These are phyloP conservation scores for Cantharis rustica DNA, from an alignment of 2,888 invertebrate genomes.

Conservation along the genomic window DNA sequence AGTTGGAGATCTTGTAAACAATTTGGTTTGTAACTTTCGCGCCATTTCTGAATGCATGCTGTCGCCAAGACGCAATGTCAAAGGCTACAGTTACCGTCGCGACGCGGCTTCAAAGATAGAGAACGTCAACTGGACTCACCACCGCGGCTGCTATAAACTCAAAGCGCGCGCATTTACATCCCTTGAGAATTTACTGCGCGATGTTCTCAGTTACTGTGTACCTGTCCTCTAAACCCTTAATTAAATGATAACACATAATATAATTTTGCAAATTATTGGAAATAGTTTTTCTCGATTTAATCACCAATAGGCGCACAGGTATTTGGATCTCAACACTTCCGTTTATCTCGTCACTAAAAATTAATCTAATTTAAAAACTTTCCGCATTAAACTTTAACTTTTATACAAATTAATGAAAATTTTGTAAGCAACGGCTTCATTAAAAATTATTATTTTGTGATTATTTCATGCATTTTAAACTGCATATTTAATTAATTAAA, in stretches of 20 bases:
- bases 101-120: slow-evolving; percentile 40
- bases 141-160: slow-evolving; percentile 42
- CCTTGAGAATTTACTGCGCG: slow-evolving; percentile 44
- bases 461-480: neutral
- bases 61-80: slow-evolving; percentile 24
- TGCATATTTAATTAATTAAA: neutral
- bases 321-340: neutral
- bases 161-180: slow-evolving; percentile 50
- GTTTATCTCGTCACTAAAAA: neutral
- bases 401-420: neutral
- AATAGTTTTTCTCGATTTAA: neutral
- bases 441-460: neutral
- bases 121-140: slow-evolving; percentile 38
- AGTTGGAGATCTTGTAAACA: neutral
- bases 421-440: neutral
- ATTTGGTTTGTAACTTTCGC: slow-evolving; percentile 9
- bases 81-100: slow-evolving; percentile 33
- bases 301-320: neutral
- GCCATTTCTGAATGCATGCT: slow-evolving; percentile 10
- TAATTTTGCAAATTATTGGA: neutral
- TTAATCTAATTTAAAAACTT: neutral
- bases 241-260: slow-evolving; percentile 43
- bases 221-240: slow-evolving; percentile 44
- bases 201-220: slow-evolving; percentile 44
- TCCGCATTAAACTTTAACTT: neutral